phyloP scores from a whole-genome alignment of 2,113 vertebrate species.

The Oryzias melastigma region DNA sequence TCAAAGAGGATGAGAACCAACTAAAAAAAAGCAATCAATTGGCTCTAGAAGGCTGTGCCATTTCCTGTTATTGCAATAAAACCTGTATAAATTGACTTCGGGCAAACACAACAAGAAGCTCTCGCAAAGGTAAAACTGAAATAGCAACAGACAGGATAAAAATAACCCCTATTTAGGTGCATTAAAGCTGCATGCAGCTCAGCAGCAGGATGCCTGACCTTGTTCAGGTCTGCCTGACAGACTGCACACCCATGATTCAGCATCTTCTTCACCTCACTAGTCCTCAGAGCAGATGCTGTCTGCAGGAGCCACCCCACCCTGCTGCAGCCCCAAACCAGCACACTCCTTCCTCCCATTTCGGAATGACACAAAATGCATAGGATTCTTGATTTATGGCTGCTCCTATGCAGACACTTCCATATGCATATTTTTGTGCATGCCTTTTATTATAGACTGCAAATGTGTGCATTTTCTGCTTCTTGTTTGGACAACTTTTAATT shows the following conservation, averaged over 20 bases:
- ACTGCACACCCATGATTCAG: conserved; percentile 56
- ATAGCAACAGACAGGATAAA: neutral
- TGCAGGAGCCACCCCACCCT: conserved; percentile 43
- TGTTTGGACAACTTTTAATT: conserved; percentile 1
- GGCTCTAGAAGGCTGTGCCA: too few species aligned
- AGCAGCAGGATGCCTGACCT: neutral
- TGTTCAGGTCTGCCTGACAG: conserved; percentile 11
- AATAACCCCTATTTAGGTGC: neutral
- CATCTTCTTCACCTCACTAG: conserved; percentile 51
- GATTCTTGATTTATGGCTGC: neutral
- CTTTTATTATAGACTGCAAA: too few species aligned
- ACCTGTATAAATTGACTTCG: neutral
- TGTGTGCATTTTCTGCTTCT: too few species aligned
- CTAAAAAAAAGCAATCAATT: too few species aligned
- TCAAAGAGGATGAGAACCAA: too few species aligned
- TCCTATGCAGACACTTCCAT: neutral
- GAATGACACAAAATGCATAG: neutral
- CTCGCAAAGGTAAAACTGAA: neutral
- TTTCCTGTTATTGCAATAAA: neutral
- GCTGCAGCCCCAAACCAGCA: conserved; percentile 7
- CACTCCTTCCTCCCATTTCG: neutral
- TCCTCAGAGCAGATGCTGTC: conserved; percentile 31
- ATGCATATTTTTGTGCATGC: too few species aligned
- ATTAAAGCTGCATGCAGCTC: neutral
- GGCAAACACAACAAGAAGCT: too few species aligned